phyloP scores from a whole-genome alignment of 2,113 vertebrate species.

The Copsychus sechellarum region DNA sequence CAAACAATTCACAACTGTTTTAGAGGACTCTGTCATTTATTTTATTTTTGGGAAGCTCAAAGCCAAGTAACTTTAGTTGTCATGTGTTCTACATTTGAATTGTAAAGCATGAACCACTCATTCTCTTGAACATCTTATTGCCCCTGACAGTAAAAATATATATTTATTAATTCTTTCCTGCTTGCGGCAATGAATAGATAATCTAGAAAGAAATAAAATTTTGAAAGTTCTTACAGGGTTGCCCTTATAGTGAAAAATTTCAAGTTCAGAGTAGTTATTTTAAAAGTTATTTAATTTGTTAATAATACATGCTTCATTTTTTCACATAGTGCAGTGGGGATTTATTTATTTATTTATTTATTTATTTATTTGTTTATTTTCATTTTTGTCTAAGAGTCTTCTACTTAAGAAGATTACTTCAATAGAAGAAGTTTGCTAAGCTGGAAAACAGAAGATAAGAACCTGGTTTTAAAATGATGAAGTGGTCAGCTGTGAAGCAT shows the following conservation, averaged over 20 bases:
- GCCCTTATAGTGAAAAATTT: not conserved
- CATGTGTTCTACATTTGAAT: not conserved
- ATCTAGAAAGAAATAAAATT: not conserved
- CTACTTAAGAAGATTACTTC: not conserved
- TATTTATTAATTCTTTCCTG: not conserved
- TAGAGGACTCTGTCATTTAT: not conserved
- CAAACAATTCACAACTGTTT: not conserved
- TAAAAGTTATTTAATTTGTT: not conserved
- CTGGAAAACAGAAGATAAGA: not conserved
- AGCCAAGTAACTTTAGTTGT: not conserved
- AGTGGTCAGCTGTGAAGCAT: not conserved
- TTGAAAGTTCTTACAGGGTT: not conserved
- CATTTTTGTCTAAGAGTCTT: not conserved
- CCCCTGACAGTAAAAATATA: not conserved
- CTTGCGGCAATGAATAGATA: not conserved
- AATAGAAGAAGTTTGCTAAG: not conserved
- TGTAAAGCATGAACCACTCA: not conserved
- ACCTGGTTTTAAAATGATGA: not conserved
- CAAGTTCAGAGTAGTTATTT: not conserved
- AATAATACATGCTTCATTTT: not conserved
- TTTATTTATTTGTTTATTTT: not conserved
- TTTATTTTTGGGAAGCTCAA: not conserved
- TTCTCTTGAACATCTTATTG: not conserved
- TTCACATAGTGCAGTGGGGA: not conserved
- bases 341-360: not conserved